These are phyloP conservation scores for Turritopsis dohrnii DNA, from an alignment of 30 jellyfish, hydroid and myxozoan species.

Conservation along the genomic window DNA sequence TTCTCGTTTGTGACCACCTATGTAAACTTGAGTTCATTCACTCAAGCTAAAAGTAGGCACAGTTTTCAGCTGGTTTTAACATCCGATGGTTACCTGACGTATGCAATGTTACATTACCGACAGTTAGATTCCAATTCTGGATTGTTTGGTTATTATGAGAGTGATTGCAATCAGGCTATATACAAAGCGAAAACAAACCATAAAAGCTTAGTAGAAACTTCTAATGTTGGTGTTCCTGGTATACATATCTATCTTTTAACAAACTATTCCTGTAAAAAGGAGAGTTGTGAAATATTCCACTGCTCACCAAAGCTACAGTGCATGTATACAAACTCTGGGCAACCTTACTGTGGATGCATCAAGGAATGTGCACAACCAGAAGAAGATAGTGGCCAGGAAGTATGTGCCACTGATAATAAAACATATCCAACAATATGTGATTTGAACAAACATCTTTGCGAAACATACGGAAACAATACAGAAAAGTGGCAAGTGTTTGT, in stretches of 20 bases:
- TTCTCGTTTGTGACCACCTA: not conserved
- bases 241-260: not conserved
- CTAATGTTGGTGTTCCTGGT: not conserved
- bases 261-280: not conserved
- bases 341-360: conserved; percentile 13
- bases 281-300: not conserved
- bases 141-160: not conserved
- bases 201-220: not conserved
- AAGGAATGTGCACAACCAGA: not conserved
- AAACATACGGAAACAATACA: not conserved
- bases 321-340: not conserved
- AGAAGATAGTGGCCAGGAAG: not conserved
- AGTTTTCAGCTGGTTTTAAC: conserved; percentile 1
- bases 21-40: not conserved
- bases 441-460: not conserved
- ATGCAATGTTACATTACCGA: conserved; percentile 3
- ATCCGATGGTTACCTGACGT: conserved; percentile 7
- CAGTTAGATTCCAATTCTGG: not conserved
- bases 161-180: not conserved
- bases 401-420: conserved; percentile 10
- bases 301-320: not conserved
- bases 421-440: not conserved
- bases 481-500: not conserved
- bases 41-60: not conserved
- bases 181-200: not conserved